Evolutionary conservation across 2,888 invertebrate species (phyloP).

Genomic region (Rhagonycha lutea): DNA sequence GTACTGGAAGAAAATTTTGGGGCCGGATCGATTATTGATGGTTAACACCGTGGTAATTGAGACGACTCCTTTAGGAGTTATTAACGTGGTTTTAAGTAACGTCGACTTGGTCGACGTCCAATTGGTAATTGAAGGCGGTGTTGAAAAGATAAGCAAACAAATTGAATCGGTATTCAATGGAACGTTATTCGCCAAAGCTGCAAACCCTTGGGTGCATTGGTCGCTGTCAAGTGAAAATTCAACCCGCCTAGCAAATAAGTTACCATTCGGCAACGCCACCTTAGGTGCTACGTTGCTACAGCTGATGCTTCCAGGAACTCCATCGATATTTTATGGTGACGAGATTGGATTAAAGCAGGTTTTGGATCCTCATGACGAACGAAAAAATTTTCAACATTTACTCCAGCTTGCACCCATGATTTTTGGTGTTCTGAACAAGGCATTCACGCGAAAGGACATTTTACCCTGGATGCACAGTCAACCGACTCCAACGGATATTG

Average conservation of each 20-base stretch:
- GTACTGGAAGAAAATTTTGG: slow-evolving; percentile 72
- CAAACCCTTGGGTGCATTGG: slow-evolving; percentile 82
- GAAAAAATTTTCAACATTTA: slow-evolving; percentile 63
- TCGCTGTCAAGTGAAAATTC: slow-evolving; percentile 70
- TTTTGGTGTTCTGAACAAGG: slow-evolving; percentile 57
- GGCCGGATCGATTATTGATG: slow-evolving; percentile 67
- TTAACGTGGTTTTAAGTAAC: slow-evolving; percentile 65
- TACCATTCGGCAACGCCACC: slow-evolving; percentile 64
- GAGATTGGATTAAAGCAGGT: slow-evolving; percentile 76
- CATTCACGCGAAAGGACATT: slow-evolving; percentile 58
- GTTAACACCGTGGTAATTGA: slow-evolving; percentile 64
- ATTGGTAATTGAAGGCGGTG: slow-evolving; percentile 63
- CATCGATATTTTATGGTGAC: slow-evolving; percentile 89
- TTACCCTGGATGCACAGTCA: slow-evolving; percentile 69
- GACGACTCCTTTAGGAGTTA: slow-evolving; percentile 55
- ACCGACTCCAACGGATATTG: slow-evolving; percentile 57
- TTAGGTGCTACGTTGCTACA: slow-evolving; percentile 73
- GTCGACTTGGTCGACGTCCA: slow-evolving; percentile 75
- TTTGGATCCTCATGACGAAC: slow-evolving; percentile 61
- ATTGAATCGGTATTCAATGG: slow-evolving; percentile 63
- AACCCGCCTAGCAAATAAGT: slow-evolving; percentile 62
- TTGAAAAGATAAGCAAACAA: slow-evolving; percentile 61
- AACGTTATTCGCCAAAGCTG: slow-evolving; percentile 62
- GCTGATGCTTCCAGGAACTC: slow-evolving; percentile 83
- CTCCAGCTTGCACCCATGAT: slow-evolving; percentile 74